A percentile compares a stretch with the other conserved stretches of the same genome.
Conservation (phyloP, 2,113 vertebrate species). For the Dolichotis patagonum region DNA sequence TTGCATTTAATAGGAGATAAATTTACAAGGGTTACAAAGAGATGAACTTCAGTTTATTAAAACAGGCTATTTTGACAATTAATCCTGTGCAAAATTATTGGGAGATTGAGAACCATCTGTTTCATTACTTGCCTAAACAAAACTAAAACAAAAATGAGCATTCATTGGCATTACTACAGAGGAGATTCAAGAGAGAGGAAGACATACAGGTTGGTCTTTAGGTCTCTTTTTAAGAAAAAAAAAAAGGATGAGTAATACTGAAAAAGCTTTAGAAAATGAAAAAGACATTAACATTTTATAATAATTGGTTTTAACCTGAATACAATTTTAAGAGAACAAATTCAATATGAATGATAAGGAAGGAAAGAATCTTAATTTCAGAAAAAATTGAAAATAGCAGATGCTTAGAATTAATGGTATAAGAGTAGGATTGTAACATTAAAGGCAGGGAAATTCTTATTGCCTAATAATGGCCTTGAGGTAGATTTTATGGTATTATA, state of each 20-base stretch:
- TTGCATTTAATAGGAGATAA: not conserved
- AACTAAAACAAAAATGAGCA: not conserved
- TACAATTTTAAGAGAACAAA: slow-evolving; percentile 21
- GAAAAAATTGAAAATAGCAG: slow-evolving; percentile 13
- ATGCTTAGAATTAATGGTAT: not conserved
- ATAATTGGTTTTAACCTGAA: not conserved
- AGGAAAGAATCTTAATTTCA: not conserved
- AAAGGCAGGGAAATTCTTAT: not conserved
- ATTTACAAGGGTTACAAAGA: not conserved
- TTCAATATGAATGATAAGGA: not conserved
- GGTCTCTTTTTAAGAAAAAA: not conserved
- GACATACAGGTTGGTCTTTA: not conserved
- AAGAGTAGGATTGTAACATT: not conserved
- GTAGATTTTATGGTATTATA: not conserved
- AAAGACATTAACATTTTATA: not conserved
- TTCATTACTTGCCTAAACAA: not conserved
- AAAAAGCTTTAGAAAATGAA: not conserved
- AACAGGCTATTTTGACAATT: not conserved
- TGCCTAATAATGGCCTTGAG: not conserved
- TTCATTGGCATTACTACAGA: not conserved
- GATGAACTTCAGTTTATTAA: not conserved
- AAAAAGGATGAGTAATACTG: not conserved
- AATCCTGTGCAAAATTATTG: not conserved
- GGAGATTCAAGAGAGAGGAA: not conserved
- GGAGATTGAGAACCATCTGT: not conserved